phyloP scores from a whole-genome alignment of 2,797 vertebrate species.

The Chiroxiphia lanceolata region DNA sequence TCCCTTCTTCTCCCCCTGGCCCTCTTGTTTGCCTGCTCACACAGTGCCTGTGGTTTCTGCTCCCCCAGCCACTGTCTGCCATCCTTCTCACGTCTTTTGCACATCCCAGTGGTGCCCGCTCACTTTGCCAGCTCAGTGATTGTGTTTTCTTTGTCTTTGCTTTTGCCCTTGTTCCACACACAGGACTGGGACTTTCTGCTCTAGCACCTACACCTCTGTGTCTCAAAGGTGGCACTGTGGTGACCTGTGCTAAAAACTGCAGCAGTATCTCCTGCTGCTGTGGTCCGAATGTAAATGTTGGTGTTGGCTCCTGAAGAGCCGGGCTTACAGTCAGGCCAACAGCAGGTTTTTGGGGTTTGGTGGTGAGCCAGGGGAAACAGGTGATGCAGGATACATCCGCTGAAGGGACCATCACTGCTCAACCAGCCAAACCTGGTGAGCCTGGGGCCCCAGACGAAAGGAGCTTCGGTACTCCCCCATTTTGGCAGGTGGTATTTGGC shows the following conservation, averaged over 20 bases:
- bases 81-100: rapidly evolving
- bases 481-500: background rate
- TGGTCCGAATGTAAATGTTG: background rate
- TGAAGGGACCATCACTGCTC: background rate
- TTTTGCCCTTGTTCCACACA: background rate
- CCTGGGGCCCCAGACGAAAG: background rate
- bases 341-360: background rate
- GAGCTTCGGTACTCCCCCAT: background rate
- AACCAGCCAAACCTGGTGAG: background rate
- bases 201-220: background rate
- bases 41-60: background rate
- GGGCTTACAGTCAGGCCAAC: background rate
- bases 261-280: background rate
- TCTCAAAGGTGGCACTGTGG: background rate
- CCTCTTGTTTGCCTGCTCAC: background rate
- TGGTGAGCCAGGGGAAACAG: background rate
- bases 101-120: background rate
- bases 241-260: background rate
- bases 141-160: background rate
- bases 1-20: background rate
- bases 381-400: background rate
- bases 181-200: background rate
- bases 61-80: background rate
- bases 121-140: background rate
- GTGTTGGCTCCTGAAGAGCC: background rate